These are phyloP conservation scores for Delichon dasypus DNA, from an alignment of 2,797 vertebrate species.

Conservation along the genomic window DNA sequence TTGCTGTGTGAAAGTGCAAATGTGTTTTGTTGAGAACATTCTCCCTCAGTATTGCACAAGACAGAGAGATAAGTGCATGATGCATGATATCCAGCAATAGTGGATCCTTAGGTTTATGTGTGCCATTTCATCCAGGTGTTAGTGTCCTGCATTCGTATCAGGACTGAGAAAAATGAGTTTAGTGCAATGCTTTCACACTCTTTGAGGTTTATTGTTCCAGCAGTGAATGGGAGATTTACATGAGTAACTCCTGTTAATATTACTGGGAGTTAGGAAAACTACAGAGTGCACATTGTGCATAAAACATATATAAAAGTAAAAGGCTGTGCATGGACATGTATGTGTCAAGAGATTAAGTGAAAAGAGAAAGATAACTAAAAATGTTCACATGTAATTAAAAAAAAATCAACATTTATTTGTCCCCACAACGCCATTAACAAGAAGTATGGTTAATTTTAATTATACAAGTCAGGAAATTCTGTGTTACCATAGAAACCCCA, in stretches of 20 bases:
- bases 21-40: not conserved
- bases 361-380: not conserved
- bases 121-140: not conserved
- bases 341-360: not conserved
- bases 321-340: not conserved
- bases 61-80: not conserved
- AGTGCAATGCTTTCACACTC: slow-evolving; percentile 9
- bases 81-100: not conserved
- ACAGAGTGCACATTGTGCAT: not conserved
- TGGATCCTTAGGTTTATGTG: not conserved
- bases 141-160: not conserved
- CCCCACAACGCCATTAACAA: slow-evolving; percentile 13
- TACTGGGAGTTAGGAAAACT: slow-evolving; percentile 11
- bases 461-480: slow-evolving; percentile 36
- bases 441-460: slow-evolving; percentile 53
- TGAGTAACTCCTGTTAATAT: not conserved
- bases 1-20: not conserved
- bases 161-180: slow-evolving; percentile 28
- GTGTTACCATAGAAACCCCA: slow-evolving; percentile 66
- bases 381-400: not conserved
- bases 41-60: not conserved
- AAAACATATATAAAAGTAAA: not conserved
- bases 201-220: slow-evolving; percentile 10
- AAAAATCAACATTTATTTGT: not conserved
- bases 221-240: not conserved